A percentile compares a stretch with the other conserved stretches of the same genome.
Conservation (phyloP, 2,888 invertebrate genomes). For the Epinotia nisella region DNA sequence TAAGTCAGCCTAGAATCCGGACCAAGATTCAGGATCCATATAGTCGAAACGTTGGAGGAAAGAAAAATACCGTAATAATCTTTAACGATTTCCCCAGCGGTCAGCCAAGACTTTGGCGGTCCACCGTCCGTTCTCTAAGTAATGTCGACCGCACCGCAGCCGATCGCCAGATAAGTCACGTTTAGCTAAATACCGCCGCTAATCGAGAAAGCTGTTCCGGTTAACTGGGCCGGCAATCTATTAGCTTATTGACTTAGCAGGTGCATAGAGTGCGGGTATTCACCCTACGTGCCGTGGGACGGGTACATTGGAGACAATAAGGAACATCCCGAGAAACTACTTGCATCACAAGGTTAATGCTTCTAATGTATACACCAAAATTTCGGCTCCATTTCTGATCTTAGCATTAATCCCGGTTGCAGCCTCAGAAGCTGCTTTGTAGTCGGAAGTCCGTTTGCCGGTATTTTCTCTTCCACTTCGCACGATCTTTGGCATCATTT, state of each 20-base stretch:
- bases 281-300: background rate
- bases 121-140: background rate
- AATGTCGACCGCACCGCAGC: background rate
- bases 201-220: slow-evolving; percentile 32
- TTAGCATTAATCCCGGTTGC: background rate
- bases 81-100: background rate
- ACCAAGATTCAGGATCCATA: too few species aligned
- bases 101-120: background rate
- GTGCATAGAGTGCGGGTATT: background rate
- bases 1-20: too few species aligned
- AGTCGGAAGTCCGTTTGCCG: background rate
- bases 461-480: background rate
- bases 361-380: background rate
- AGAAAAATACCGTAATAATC: too few species aligned
- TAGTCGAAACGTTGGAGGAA: too few species aligned
- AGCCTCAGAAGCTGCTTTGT: background rate
- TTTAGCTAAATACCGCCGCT: slow-evolving; percentile 15
- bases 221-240: slow-evolving; percentile 17
- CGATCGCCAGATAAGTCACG: slow-evolving; percentile 10
- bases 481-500: background rate
- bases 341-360: background rate
- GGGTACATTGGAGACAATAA: background rate
- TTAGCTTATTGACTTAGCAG: slow-evolving; percentile 16
- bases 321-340: too few species aligned
- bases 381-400: too few species aligned